phyloP scores from a whole-genome alignment of 1,140 invertebrate genomes.

The Mercenaria mercenaria region DNA sequence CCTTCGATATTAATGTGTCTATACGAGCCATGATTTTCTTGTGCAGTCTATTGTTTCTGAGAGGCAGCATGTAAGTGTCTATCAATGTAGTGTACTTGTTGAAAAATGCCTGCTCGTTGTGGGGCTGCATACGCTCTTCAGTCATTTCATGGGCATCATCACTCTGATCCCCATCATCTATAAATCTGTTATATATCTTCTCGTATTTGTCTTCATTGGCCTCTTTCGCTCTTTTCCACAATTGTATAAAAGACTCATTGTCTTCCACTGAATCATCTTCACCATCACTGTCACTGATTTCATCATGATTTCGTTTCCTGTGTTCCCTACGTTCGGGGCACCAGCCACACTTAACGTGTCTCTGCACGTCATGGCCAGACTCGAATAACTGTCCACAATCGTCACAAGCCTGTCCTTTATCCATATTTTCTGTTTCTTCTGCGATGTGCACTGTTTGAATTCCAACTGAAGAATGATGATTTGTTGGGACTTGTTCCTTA shows the following conservation, averaged over 20 bases:
- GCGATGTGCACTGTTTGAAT: neutral
- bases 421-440: neutral
- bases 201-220: neutral
- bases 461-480: no score
- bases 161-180: no score
- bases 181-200: conserved; percentile 5
- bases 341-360: neutral
- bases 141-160: no score
- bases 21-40: neutral
- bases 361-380: neutral
- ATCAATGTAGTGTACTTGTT: no score
- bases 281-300: neutral
- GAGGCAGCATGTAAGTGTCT: no score
- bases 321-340: neutral
- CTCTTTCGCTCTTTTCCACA: neutral
- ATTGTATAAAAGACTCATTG: no score
- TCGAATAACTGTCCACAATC: no score
- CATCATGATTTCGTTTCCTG: neutral
- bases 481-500: no score
- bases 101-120: no score
- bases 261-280: neutral
- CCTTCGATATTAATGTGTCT: neutral
- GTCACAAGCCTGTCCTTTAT: neutral
- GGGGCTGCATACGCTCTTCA: no score
- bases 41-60: neutral